Base-by-base conservation (phyloP, 2,888 invertebrate genomes). In the Dichetophora obliterata region DNA sequence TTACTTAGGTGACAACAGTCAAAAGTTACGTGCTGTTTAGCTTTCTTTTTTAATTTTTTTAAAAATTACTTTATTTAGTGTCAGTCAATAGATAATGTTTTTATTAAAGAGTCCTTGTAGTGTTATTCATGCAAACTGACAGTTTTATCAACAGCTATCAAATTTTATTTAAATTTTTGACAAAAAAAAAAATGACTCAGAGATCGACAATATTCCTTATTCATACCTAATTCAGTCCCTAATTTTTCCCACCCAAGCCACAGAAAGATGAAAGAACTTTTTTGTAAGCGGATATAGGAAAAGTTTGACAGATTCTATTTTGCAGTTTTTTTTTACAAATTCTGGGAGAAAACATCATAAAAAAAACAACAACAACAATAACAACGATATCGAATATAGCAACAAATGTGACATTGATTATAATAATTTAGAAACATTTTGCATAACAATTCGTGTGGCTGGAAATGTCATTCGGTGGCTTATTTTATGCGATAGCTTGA, bases 391-490 rank as follows among this genome's bases (percentile, higher is more conserved):
- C 3, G 5, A 24, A 22, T 11, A 59, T 59, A 14, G 24, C 57
- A 22, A 22, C 27, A 27, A 16, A n/a, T 3, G 27, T 54, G 27
- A 50, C 68, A 50, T 50, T 68, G 68, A 50, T 50, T 48, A 68
- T 68, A 50, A 68, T 27, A 43, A 68, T 68, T 50, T 68, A n/a
- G 14, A 27, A 34, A 31, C 68, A 68, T 19, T 50, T 68, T 34
- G 11, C 57, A 14, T 24, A 24, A 24, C 57, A 59, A 4, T 59
- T 8, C 9, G 57, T 11, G 19, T 22, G n/a, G 57, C 8, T 11
- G 57, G 24, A 59, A 59, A 54, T 54, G 22, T 54, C 54, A 22
- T 22, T 6, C 43, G 43, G 14, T 14, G 6, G 43, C 43, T 43
- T 43, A 43, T 1, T 43, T 43, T 11, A 43, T 6, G 43, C 43